Conservation (phyloP, 2,113 vertebrate genomes). For the Promerops cafer region DNA sequence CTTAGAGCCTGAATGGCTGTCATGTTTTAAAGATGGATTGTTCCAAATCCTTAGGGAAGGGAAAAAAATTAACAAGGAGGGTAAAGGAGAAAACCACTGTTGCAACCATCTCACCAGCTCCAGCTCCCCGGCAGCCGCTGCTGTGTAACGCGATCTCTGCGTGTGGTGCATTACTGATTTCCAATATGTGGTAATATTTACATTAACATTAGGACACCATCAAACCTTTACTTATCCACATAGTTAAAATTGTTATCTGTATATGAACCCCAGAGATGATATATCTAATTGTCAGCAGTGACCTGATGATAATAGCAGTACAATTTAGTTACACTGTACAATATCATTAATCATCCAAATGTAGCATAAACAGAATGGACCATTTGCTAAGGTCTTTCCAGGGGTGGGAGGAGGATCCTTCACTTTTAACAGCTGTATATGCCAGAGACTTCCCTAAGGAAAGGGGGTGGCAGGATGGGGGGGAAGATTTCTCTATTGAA, state of each 20-base stretch:
- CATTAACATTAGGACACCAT: conserved; percentile 63
- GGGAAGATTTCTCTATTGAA: neutral
- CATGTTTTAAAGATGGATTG: neutral
- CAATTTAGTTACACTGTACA: conserved; percentile 78
- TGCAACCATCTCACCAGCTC: neutral
- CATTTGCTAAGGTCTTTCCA: conserved; percentile 9
- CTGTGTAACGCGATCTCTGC: neutral
- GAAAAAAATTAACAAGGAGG: neutral
- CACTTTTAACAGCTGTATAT: neutral
- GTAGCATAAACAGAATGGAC: conserved; percentile 63
- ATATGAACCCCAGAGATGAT: conserved; percentile 75
- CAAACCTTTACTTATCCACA: conserved; percentile 67
- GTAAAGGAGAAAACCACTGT: neutral
- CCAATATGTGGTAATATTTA: conserved; percentile 56
- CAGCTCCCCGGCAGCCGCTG: neutral
- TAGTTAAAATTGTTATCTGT: conserved; percentile 79
- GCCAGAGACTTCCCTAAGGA: neutral
- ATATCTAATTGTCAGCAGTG: conserved; percentile 79
- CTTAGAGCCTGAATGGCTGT: neutral
- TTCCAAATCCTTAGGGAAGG: neutral
- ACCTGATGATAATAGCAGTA: conserved; percentile 79
- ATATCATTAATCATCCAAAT: conserved; percentile 74
- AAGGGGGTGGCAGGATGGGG: neutral
- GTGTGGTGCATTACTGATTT: conserved; percentile 2
- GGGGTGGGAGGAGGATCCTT: conserved; percentile 24